Percentiles rank a stretch among this genome's conserved stretches.
Evolutionary conservation across 2,888 invertebrate genomes (phyloP).

Genomic region (Monochamus alternatus): DNA sequence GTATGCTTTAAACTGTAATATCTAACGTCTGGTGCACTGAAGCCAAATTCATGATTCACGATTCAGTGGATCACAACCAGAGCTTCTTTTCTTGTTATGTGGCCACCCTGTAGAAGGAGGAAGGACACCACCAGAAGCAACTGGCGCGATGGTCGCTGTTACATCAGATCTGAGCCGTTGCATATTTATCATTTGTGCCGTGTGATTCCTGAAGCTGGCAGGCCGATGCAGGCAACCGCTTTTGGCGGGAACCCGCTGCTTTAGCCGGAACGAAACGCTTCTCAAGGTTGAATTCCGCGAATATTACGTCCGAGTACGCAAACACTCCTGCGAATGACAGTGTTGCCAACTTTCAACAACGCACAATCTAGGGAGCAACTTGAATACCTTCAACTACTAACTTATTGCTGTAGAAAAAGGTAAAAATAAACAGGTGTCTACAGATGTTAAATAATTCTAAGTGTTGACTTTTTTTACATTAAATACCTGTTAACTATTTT

Average conservation of each 20-base stretch:
- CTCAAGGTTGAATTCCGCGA: slow-evolving; percentile 57
- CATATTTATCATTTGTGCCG: slow-evolving; percentile 40
- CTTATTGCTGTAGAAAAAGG: no score
- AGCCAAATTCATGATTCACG: no score
- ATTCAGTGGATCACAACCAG: no score
- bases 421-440: no score
- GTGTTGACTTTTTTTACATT: no score
- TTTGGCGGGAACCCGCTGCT: slow-evolving; percentile 18
- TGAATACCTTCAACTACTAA: no score
- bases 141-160: slow-evolving; percentile 37
- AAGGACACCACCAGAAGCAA: not conserved
- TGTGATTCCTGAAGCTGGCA: slow-evolving; percentile 22
- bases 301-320: slow-evolving; percentile 47
- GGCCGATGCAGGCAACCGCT: slow-evolving; percentile 15
- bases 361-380: not conserved
- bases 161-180: slow-evolving; percentile 48
- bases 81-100: not conserved
- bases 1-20: no score
- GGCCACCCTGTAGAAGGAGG: not conserved
- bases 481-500: no score
- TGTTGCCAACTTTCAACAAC: not conserved
- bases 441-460: no score
- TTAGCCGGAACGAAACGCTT: slow-evolving; percentile 48
- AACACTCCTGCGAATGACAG: slow-evolving; percentile 11
- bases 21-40: no score